Evolutionary conservation across 2,888 invertebrate genomes (phyloP).

Genomic region (Chaitophorus viminalis): DNA sequence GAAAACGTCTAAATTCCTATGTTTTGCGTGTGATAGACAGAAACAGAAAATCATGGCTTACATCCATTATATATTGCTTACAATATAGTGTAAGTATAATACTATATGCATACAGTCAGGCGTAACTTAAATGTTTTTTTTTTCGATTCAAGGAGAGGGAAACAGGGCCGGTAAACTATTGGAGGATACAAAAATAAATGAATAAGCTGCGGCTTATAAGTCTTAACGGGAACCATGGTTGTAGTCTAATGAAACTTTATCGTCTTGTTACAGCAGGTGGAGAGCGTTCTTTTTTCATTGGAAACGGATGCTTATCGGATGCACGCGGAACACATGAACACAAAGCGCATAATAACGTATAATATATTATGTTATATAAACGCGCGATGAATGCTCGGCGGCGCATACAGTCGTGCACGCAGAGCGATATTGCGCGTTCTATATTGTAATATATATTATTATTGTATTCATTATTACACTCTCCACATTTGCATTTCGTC

Average conservation of each 20-base stretch:
- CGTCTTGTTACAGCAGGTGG: neutral
- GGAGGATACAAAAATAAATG: neutral
- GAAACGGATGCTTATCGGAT: conserved; percentile 44
- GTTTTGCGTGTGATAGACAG: too few relatives aligned
- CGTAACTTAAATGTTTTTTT: too few relatives aligned
- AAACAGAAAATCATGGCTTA: too few relatives aligned
- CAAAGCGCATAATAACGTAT: too few relatives aligned
- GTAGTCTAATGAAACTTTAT: conserved; percentile 35
- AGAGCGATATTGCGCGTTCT: neutral
- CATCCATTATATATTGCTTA: too few relatives aligned
- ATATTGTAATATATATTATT: neutral
- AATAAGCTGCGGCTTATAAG: neutral
- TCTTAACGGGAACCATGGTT: conserved; percentile 17
- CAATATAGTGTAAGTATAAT: too few relatives aligned
- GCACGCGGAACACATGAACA: conserved; percentile 3
- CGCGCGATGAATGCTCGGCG: neutral
- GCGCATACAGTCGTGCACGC: neutral
- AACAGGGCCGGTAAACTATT: too few relatives aligned
- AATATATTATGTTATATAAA: neutral
- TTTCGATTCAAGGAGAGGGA: neutral
- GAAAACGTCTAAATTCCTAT: too few relatives aligned
- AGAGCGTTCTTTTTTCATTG: neutral
- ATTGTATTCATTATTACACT: neutral
- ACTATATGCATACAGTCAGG: too few relatives aligned
- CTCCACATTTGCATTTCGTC: conserved; percentile 15